Base-by-base conservation (phyloP, 1,140 invertebrate genomes). In the Drusus annulatus region DNA sequence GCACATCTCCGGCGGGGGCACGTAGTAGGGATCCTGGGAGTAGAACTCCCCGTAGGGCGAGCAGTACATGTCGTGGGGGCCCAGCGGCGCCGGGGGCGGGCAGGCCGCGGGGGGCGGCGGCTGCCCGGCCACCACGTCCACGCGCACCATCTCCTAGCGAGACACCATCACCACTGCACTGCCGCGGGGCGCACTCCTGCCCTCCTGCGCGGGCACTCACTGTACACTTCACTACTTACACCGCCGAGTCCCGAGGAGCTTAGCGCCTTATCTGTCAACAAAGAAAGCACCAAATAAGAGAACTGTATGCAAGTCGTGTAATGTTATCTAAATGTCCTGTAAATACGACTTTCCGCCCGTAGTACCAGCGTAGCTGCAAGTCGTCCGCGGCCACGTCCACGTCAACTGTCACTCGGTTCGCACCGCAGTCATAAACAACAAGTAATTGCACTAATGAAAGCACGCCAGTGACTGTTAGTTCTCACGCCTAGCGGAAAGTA, bases 41-140 rank as follows among this genome's bases (percentile, higher is more conserved):
- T 89, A 89, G 86, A 88, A 89, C 84, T 89, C 88, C 81, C 87
- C 87, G 87, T 89, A 89, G 84, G 73, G 73, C 10, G 80, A 65
- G 75, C 82, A 81, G 78, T 84, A 84, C 75, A 82, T 75, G 80
- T 81, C 82, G 76, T 68, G 79, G 13, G 79, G 75, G 71, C 58
- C 83, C 84, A 69, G 80, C 45, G 81, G 85, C 21, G 82, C 86
- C 87, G 85, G 87, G 87, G 83, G 86, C 81, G 77, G 77, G 76
- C 28, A 19, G 31, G 76, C 45, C 84, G 58, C 77, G 60, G 54
- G 54, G 16, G 31, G 17, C 10, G 71, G 80, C 54, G 62, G 51
- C 65, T 71, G 65, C 52, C 63, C 31, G 79, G 69, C 77, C 74
- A 79, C 83, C 80, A 81, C 78, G 16, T 73, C 77, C 60, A 79